These are phyloP conservation scores for Thecocarcelia acutangulata DNA, from an alignment of 2,888 invertebrate genomes.

Conservation along the genomic window DNA sequence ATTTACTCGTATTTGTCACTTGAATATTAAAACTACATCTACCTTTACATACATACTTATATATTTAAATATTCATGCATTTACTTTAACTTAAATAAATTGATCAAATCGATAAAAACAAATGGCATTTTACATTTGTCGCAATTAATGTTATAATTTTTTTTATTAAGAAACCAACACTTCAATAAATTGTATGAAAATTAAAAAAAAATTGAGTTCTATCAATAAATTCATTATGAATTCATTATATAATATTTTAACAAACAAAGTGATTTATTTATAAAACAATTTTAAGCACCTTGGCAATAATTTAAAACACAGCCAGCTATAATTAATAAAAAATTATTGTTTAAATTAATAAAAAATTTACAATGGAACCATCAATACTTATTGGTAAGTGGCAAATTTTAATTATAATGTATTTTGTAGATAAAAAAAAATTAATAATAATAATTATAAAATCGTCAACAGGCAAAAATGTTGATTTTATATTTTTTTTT, in stretches of 20 bases:
- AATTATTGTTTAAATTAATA: conserved; percentile 19
- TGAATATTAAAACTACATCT: too few relatives aligned
- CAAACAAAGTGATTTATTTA: conserved; percentile 47
- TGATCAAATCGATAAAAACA: conserved; percentile 2
- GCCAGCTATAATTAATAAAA: conserved; percentile 19
- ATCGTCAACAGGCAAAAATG: too few relatives aligned
- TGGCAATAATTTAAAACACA: conserved; percentile 20
- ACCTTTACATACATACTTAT: too few relatives aligned
- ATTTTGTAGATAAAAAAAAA: not conserved
- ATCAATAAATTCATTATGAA: conserved; percentile 57
- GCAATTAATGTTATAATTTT: not conserved
- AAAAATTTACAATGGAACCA: conserved; percentile 58
- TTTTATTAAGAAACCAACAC: conserved; percentile 12
- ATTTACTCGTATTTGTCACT: too few relatives aligned
- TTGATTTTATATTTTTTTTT: too few relatives aligned
- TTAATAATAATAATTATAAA: not conserved
- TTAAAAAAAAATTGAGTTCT: not conserved
- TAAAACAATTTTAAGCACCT: conserved; percentile 46
- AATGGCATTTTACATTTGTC: not conserved
- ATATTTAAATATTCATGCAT: too few relatives aligned
- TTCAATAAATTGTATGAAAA: conserved; percentile 17
- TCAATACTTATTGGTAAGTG: conserved; percentile 68
- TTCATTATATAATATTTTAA: conserved; percentile 29
- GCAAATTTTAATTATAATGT: not conserved
- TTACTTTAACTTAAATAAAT: not conserved